Conservation (phyloP, 2,113 vertebrate species). For the Columba livia region DNA sequence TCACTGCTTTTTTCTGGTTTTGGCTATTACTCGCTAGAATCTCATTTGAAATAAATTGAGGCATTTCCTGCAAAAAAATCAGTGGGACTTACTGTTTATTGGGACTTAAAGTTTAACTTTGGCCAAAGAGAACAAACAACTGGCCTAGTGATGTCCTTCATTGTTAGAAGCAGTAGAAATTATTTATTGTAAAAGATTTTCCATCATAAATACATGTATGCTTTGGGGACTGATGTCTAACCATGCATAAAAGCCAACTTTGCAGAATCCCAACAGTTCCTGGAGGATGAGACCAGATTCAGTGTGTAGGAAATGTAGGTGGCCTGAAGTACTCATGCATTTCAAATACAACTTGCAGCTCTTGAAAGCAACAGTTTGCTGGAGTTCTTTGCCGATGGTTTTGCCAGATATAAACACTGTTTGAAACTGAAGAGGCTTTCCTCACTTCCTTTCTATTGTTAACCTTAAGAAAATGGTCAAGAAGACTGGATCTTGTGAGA, state of each 20-base stretch:
- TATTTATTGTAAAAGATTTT: not conserved
- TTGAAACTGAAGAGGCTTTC: not conserved
- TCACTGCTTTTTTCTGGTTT: not conserved
- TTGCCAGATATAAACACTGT: not conserved
- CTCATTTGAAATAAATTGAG: not conserved
- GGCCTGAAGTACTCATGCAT: not conserved
- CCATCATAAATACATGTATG: not conserved
- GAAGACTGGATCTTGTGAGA: not conserved
- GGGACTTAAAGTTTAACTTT: not conserved
- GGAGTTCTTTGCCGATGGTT: not conserved
- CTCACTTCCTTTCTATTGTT: not conserved
- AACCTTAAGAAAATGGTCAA: not conserved
- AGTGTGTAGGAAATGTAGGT: not conserved
- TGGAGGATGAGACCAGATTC: not conserved
- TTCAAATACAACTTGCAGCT: not conserved
- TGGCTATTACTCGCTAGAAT: not conserved
- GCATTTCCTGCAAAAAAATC: not conserved
- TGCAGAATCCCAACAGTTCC: not conserved
- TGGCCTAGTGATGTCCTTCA: not conserved
- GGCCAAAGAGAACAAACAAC: not conserved
- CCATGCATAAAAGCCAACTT: not conserved
- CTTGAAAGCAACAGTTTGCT: not conserved
- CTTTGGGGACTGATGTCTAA: rapidly evolving
- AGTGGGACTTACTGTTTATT: not conserved
- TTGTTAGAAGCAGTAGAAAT: not conserved